Evolutionary conservation across 2,888 invertebrate genomes (phyloP), one percentile per base, ranked within the genome.

Genomic region (Temnothorax rugatulus): DNA sequence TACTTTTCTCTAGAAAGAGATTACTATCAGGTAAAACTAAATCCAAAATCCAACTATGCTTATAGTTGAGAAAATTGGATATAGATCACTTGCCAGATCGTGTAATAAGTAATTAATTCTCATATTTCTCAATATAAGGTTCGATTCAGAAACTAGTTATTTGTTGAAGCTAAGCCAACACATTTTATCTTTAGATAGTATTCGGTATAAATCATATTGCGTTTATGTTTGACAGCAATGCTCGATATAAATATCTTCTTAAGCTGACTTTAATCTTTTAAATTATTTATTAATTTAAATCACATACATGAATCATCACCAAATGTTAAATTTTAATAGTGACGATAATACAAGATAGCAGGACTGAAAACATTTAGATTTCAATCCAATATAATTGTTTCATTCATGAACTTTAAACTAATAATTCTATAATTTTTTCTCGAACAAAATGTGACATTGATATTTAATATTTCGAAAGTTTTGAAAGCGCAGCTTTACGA

Each of bases 271-370:
- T 64, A 64, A 41, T 41, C 4, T 63, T 21, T 21, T 41, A 9
- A 38, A 38, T 64, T 64, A 44, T 15, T 64, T 41, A 41, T n/a
- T 66, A 15, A 66, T 29, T 66, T 66, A 25, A 44, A 44, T 64
- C 11, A 61, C 21, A 38, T 15, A 44, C 41, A 41, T 41, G 8
- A 13, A 3, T 57, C 13, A 41, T 11, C 4, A n/a, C 4, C 8
- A 44, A 44, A 44, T 61, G 5, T 47, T 21, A 34, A 75, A 50
- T 64, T 50, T 75, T 34, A 8, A 8, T n/a, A 61, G 34, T 34
- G 29, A 8, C 13, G 21, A 73, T 25, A 44, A n/a, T 25, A 8
- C 5, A 63, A 63, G 21, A 75, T 63, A 21, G 2, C 4, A 63
- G 2, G 0, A 25, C 18, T 34, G 25, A 25, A 4, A 52, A 13